Conservation (phyloP, 1,140 invertebrate species). For the Rhysida immarginata region DNA sequence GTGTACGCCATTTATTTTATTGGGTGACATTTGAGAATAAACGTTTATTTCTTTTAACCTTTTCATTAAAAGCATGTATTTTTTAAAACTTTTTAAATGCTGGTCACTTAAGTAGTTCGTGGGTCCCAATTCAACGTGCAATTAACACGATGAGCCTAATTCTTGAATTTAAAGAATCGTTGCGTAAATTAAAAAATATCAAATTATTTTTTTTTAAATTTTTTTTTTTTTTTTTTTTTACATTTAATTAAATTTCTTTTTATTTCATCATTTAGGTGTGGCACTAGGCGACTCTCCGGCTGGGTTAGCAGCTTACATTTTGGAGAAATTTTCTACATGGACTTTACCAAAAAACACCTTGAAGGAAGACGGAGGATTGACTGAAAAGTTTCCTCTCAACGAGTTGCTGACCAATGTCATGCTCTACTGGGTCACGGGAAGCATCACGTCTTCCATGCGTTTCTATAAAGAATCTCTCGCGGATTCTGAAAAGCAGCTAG, state of each 20-base stretch:
- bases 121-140: neutral
- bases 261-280: slow-evolving; percentile 35
- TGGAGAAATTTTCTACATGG: slow-evolving; percentile 71
- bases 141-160: neutral
- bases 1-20: too few relatives aligned
- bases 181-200: neutral
- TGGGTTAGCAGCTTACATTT: slow-evolving; percentile 59
- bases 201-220: neutral
- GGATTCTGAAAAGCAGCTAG: neutral
- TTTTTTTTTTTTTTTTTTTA: slow-evolving; percentile 8
- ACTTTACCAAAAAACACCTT: slow-evolving; percentile 37
- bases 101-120: neutral
- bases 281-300: slow-evolving; percentile 37
- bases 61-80: too few relatives aligned
- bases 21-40: too few relatives aligned
- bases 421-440: slow-evolving; percentile 66
- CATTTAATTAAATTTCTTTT: neutral
- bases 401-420: slow-evolving; percentile 75
- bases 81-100: too few relatives aligned
- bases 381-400: slow-evolving; percentile 43
- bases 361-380: slow-evolving; percentile 52
- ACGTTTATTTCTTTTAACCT: too few relatives aligned
- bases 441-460: slow-evolving; percentile 56
- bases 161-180: neutral
- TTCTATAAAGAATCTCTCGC: slow-evolving; percentile 49